Base-by-base conservation (phyloP, 2,888 invertebrate species). In the Marasmarcha lunaedactyla region DNA sequence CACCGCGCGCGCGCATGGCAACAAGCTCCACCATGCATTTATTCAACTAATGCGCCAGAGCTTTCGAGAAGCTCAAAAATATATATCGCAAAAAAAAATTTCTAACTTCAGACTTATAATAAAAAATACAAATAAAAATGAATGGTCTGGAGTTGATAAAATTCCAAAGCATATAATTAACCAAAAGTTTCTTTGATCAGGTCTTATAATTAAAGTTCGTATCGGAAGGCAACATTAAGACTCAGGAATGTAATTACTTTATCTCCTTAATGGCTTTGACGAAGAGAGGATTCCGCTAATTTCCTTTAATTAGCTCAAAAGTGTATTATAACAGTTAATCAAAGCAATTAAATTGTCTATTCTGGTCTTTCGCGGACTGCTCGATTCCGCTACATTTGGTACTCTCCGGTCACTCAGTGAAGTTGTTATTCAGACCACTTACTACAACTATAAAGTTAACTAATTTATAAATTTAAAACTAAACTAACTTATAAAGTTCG, bases 1-100 rank as follows among this genome's bases (percentile, higher is more conserved):
- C 39, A 74, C 77, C 71, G 79, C 78, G 66, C 73, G 63, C 65
- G 62, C 68, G 71, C 78, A 70, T 78, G 71, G 78, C 76, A 79
- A 79, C 78, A 76, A 59, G 52, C 47, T 48, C 44, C 49, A 60
- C 69, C 67, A 65, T 66, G 66, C n/a, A n/a, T n/a, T 67, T 67
- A 63, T n/a, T n/a, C n/a, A n/a, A n/a, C n/a, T n/a, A n/a, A n/a
- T n/a, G n/a, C n/a, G n/a, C n/a, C n/a, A n/a, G n/a, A n/a, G n/a
- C n/a, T n/a, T n/a, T n/a, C n/a, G n/a, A n/a, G n/a, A n/a, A n/a
- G n/a, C n/a, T n/a, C n/a, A n/a, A n/a, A n/a, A n/a, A n/a, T n/a
- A n/a, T n/a, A n/a, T n/a, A n/a, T n/a, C n/a, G n/a, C n/a, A n/a
- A n/a, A n/a, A n/a, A n/a, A n/a, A n/a, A n/a, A n/a, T n/a, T n/a